Base-by-base conservation (phyloP, 2,113 vertebrate genomes). In the Cottus gobio region DNA sequence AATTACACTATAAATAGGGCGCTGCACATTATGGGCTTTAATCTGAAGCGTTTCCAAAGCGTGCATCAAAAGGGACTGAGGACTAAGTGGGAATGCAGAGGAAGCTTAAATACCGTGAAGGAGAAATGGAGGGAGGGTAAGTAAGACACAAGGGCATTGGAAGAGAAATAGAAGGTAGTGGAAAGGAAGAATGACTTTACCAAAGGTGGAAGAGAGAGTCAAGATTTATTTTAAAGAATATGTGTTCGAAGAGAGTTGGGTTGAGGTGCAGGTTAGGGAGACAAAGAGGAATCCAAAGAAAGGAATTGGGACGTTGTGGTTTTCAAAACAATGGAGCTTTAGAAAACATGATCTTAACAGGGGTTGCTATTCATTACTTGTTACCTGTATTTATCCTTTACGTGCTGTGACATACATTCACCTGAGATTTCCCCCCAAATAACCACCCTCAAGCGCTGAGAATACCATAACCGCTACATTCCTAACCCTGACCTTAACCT, bases 61-160 rank as follows among this genome's bases (percentile, higher is more conserved):
- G 62, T 46, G 64, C 71, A 79, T 90, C 71, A 83, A 89, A 87
- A 79, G 72, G 16, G 61, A 58, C 42, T 22, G 36, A 76, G 57
- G 70, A 57, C 71, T 71, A 57, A 64, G 48, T 42, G 66, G 58
- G 76, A 90, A 86, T 70, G 72, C 48, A 69, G 30, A 76, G 63
- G 68, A 73, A 77, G 61, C 71, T 77, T 85, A 75, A 88, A 86
- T 44, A 70, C 65, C 42, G 52, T 50, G 22, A 80, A 71, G 61
- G 63, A 67, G 26, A 75, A 30, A 65, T 57, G 28, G 61, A 26
- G 12, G 39, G 44, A 56, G 31, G 24, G n/a, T 56, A 70, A 54
- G 26, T 54, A 57, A 36, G 44, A 64, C 44, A 80, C 26, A 60
- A 52, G 28, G 61, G 62, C 5, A 71, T 11, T 0, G 8, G 42